Evolutionary conservation across 2,888 invertebrate species (phyloP).

Genomic region (Cerastoderma edule): DNA sequence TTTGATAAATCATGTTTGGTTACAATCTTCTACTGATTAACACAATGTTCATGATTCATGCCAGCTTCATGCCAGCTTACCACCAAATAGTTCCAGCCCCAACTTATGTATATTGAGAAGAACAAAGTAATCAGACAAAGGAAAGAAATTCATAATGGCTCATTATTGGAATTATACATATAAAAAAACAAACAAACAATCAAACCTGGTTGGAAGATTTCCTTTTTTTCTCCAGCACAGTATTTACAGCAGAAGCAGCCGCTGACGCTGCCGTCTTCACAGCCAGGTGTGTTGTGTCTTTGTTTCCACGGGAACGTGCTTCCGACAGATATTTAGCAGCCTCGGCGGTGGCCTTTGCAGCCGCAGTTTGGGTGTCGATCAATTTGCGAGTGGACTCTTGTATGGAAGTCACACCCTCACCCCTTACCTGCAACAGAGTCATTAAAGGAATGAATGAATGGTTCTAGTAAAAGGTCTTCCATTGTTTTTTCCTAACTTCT

Average conservation of each 20-base stretch:
- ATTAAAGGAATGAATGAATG: too few relatives aligned
- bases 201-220: slow-evolving; percentile 34
- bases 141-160: not conserved
- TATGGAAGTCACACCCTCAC: slow-evolving; percentile 60
- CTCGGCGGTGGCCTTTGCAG: slow-evolving; percentile 75
- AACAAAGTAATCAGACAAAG: too few relatives aligned
- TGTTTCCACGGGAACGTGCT: slow-evolving; percentile 45
- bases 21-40: too few relatives aligned
- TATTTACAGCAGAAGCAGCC: slow-evolving; percentile 45
- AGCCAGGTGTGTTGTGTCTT: slow-evolving; percentile 49
- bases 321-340: slow-evolving; percentile 72
- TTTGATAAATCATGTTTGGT: too few relatives aligned
- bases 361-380: slow-evolving; percentile 67
- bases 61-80: too few relatives aligned
- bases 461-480: too few relatives aligned
- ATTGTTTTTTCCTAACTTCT: too few relatives aligned
- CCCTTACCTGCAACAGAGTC: slow-evolving; percentile 56
- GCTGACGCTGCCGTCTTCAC: slow-evolving; percentile 51
- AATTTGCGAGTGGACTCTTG: slow-evolving; percentile 65
- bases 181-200: not conserved
- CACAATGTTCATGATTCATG: too few relatives aligned
- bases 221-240: slow-evolving; percentile 45
- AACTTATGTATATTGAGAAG: too few relatives aligned
- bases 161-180: not conserved
- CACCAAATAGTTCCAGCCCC: too few relatives aligned